Percentiles rank a stretch among this genome's conserved stretches.
Conservation (phyloP, 2,797 vertebrate genomes). For the Eupleurogrammus muticus region DNA sequence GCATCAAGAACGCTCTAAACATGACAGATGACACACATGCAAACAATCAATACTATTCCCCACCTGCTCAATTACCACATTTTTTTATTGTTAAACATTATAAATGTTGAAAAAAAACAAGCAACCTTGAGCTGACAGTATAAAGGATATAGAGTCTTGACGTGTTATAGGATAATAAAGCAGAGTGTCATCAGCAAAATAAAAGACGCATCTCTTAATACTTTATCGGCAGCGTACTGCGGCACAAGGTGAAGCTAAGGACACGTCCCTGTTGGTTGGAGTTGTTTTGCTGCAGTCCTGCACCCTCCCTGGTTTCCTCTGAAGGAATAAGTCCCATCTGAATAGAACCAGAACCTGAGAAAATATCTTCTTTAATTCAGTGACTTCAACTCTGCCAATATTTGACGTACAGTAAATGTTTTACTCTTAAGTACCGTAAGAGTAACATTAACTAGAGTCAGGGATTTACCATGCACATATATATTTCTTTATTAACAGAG, state of each 20-base stretch:
- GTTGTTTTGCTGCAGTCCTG: constrained; percentile 61
- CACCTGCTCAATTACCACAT: too few species aligned
- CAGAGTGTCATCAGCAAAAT: constrained; percentile 14
- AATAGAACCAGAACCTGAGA: constrained; percentile 40
- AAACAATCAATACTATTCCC: background rate
- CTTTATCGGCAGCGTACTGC: background rate
- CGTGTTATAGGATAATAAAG: constrained; percentile 11
- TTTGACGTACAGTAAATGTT: constrained; percentile 2
- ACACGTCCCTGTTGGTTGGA: constrained; percentile 52
- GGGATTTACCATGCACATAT: background rate
- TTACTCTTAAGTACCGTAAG: background rate
- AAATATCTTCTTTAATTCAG: background rate
- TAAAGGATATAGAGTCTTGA: constrained; percentile 8
- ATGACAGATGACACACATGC: background rate
- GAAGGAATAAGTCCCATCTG: constrained; percentile 72
- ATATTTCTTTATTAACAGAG: too few species aligned
- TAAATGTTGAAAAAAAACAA: constrained; percentile 3
- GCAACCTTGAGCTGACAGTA: background rate
- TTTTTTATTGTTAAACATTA: background rate
- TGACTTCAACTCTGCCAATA: constrained; percentile 8
- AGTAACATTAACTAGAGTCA: background rate
- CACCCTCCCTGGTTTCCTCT: constrained; percentile 35
- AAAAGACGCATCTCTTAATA: background rate
- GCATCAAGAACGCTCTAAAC: background rate
- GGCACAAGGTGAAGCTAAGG: constrained; percentile 28